Conservation (phyloP, 2,888 invertebrate species). For the Creontiades dilutus region DNA sequence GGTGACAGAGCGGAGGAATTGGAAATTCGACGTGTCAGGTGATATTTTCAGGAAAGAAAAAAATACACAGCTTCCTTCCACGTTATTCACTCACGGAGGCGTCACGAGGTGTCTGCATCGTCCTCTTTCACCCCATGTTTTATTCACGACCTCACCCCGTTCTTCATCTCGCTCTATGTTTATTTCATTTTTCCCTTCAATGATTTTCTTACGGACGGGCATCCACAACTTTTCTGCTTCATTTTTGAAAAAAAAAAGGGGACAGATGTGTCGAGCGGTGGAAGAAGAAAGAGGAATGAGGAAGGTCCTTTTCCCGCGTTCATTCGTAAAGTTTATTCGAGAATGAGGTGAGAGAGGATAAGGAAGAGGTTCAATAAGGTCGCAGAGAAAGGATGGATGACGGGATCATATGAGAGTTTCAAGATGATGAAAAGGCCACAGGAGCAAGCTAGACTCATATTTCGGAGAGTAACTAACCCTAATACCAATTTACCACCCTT, state of each 20-base stretch:
- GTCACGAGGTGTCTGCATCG: slow-evolving; percentile 36
- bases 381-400: not conserved
- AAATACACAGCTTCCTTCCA: not conserved
- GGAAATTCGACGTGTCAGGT: slow-evolving; percentile 34
- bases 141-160: not conserved
- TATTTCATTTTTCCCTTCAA: slow-evolving; percentile 30
- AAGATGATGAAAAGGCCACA: not conserved
- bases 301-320: not conserved
- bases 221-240: slow-evolving; percentile 11
- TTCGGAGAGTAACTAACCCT: too few species aligned
- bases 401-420: not conserved
- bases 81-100: slow-evolving; percentile 41
- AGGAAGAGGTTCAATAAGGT: not conserved
- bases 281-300: not conserved
- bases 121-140: slow-evolving; percentile 7
- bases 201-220: slow-evolving; percentile 15
- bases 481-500: too few species aligned
- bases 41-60: slow-evolving; percentile 11
- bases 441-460: too few species aligned
- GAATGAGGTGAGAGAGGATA: too few species aligned
- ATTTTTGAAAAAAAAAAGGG: not conserved
- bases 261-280: not conserved
- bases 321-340: not conserved
- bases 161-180: slow-evolving; percentile 21
- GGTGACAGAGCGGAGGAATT: slow-evolving; percentile 15